Evolutionary conservation across 1,140 invertebrate genomes (phyloP), one percentile per base, ranked within the genome.

Genomic region (Rhagoletis zephyria): DNA sequence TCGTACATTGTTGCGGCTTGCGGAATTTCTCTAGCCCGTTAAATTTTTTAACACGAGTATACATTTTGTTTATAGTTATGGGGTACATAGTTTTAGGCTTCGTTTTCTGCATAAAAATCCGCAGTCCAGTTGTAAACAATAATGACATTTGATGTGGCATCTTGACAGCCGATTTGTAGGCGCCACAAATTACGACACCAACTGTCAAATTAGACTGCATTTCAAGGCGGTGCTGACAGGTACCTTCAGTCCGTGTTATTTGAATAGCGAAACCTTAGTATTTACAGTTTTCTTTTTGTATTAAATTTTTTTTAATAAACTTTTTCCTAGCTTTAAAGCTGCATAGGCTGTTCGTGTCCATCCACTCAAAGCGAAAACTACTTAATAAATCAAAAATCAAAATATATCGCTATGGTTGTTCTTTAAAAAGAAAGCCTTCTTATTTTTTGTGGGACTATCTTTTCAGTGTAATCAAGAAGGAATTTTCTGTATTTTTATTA

Each of bases 161-260:
- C 42, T 81, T 77, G 74, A 81, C 74, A 81, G 6, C 48, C 48
- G 74, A 74, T 81, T 81, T 81, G 74, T 59, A 48, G 48, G n/a
- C 19, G 51, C 74, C 74, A 30, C 74, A 81, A 81, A 81, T 81
- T 81, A 81, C 30, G 74, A 81, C 74, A 51, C 74, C 74, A 59
- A 59, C 74, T 59, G 74, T 81, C 74, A 81, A 81, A 51, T 59
- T 40, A 48, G 10, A 14, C 67, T 14, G 4, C 67, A 74, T 45
- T 0, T 74, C n/a, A 56, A 19, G 48, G 48, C 14, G n/a, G n/a
- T n/a, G n/a, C n/a, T n/a, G n/a, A n/a, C n/a, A 3, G n/a, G n/a
- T n/a, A n/a, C 12, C n/a, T 12, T n/a, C 45, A n/a, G 1, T 77
- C n/a, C 3, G 14, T 77, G 40, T 45, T 14, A 14, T 45, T 77